These are phyloP conservation scores for Gambelia wislizenii DNA, from an alignment of 2,797 vertebrate species.

Conservation along the genomic window DNA sequence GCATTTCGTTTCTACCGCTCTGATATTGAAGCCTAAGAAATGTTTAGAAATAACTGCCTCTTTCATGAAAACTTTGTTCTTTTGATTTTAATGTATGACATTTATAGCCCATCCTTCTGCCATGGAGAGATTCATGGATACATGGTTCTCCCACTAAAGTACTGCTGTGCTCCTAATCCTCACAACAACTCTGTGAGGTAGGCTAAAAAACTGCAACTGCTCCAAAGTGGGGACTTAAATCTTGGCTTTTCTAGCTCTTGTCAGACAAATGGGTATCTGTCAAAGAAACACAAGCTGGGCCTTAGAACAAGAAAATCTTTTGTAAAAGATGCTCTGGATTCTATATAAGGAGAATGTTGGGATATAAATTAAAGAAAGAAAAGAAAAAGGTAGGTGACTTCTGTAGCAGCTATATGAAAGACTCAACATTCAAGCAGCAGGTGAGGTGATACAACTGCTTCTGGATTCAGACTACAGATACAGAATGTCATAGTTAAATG, in stretches of 20 bases:
- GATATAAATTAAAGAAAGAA: too few species aligned
- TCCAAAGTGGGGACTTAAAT: neutral
- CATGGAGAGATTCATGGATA: too few species aligned
- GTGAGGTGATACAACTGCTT: neutral
- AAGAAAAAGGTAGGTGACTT: neutral
- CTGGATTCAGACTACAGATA: neutral
- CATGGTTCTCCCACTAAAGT: too few species aligned
- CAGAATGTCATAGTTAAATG: neutral
- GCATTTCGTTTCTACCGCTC: neutral
- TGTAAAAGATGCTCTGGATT: too few species aligned
- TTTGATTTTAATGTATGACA: neutral
- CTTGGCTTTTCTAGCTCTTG: neutral
- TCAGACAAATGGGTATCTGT: neutral
- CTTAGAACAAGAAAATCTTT: neutral
- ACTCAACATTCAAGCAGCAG: neutral
- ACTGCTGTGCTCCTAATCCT: neutral
- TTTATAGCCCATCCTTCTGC: too few species aligned
- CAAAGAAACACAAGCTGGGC: too few species aligned
- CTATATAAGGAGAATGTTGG: too few species aligned
- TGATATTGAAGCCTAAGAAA: neutral
- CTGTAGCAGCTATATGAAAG: neutral
- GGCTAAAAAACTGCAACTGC: too few species aligned
- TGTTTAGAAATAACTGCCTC: neutral
- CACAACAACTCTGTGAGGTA: neutral
- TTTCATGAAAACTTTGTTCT: neutral